Evolutionary conservation across 2,797 vertebrate species (phyloP).

Genomic region (Rhincodon typus): DNA sequence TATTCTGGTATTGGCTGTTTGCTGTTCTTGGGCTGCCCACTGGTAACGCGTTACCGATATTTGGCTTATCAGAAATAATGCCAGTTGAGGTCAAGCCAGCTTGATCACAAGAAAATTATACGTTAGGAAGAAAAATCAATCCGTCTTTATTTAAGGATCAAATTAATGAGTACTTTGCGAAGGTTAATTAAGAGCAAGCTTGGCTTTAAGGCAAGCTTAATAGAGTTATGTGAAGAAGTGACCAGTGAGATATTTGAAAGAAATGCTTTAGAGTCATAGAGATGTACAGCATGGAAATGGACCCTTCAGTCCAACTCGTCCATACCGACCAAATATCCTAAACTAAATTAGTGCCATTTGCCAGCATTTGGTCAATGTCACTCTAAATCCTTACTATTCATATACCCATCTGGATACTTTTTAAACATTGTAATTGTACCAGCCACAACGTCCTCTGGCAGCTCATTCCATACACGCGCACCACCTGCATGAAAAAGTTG

Average conservation of each 20-base stretch:
- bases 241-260: not conserved
- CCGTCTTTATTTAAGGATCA: not conserved
- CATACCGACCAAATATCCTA: too few relatives aligned
- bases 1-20: not conserved
- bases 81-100: not conserved
- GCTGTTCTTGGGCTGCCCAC: not conserved
- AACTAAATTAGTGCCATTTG: too few relatives aligned
- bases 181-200: not conserved
- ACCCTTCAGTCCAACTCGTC: too few relatives aligned
- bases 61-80: not conserved
- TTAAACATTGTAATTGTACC: too few relatives aligned
- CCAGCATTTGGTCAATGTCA: too few relatives aligned
- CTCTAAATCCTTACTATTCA: too few relatives aligned
- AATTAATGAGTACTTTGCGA: slow-evolving; percentile 8
- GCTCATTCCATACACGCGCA: too few relatives aligned
- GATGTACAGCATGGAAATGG: too few relatives aligned
- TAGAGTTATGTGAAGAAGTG: not conserved
- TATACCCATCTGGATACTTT: too few relatives aligned
- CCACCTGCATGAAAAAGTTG: too few relatives aligned
- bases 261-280: not conserved
- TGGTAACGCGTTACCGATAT: not conserved
- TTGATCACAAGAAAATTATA: not conserved
- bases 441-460: too few relatives aligned
- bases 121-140: not conserved
- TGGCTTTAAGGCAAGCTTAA: not conserved